phyloP scores from a whole-genome alignment of 2,797 vertebrate genomes.

The Lutjanus campechanus region DNA sequence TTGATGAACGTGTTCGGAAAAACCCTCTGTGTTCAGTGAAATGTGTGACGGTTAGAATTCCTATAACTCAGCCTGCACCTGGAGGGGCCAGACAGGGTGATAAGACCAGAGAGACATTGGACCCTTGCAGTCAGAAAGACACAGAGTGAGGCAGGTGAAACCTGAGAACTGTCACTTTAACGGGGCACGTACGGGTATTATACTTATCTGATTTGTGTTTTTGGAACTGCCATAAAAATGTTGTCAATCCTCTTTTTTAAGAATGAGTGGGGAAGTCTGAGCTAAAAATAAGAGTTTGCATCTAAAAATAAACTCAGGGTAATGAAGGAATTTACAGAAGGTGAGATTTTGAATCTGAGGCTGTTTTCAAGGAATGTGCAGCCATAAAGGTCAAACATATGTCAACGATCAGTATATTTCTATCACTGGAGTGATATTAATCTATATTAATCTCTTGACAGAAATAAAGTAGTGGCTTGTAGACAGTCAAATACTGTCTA shows the following conservation, averaged over 20 bases:
- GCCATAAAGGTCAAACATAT: neutral
- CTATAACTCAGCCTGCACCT: conserved; percentile 80
- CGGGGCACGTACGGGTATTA: neutral
- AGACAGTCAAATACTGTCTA: no score
- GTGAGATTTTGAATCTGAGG: neutral
- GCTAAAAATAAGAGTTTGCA: conserved; percentile 42
- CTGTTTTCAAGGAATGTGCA: conserved; percentile 1
- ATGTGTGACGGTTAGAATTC: conserved; percentile 78
- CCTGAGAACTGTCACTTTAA: neutral
- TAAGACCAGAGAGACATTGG: conserved; percentile 69
- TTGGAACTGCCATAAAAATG: conserved; percentile 7
- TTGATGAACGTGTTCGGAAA: conserved; percentile 81
- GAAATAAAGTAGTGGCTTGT: no score
- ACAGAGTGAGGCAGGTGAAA: conserved; percentile 33
- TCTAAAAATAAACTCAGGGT: conserved; percentile 47
- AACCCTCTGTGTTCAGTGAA: conserved; percentile 68
- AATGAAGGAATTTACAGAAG: neutral
- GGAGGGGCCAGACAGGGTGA: conserved; percentile 63
- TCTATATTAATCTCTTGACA: neutral
- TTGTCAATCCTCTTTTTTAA: neutral
- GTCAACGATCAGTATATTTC: neutral
- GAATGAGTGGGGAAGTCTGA: neutral
- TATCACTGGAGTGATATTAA: neutral
- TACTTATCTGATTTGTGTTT: conserved; percentile 33
- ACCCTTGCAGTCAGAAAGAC: conserved; percentile 39